phyloP scores from a whole-genome alignment of 1,140 invertebrate genomes.

The Calephelis virginiensis region DNA sequence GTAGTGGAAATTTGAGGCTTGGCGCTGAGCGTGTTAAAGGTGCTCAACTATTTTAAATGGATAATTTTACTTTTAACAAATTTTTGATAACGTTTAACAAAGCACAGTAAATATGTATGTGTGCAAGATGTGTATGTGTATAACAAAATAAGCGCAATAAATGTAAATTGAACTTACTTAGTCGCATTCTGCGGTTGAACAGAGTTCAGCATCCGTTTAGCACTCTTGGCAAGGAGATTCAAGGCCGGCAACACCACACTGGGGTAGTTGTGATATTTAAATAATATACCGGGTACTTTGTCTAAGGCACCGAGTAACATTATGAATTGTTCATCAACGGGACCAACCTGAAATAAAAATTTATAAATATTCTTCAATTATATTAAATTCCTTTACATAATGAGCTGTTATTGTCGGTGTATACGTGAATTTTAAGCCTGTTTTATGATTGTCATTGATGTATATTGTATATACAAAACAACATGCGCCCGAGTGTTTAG shows the following conservation, averaged over 20 bases:
- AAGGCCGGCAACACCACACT: conserved; percentile 88
- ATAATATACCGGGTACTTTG: conserved; percentile 84
- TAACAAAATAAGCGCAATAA: conserved; percentile 19
- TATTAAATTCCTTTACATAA: neutral
- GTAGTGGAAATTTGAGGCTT: no score
- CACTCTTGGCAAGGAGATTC: conserved; percentile 86
- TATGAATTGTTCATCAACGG: conserved; percentile 81
- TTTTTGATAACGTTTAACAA: no score
- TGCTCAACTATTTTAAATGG: no score
- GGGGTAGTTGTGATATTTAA: conserved; percentile 90
- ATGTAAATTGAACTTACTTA: conserved; percentile 48
- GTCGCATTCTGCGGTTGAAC: conserved; percentile 80
- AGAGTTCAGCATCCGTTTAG: conserved; percentile 84
- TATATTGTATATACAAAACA: no score
- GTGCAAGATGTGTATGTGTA: no score
- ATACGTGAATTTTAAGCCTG: no score
- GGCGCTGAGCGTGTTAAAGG: no score
- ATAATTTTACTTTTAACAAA: no score
- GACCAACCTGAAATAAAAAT: conserved; percentile 77
- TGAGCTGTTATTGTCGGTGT: no score
- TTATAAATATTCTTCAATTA: conserved; percentile 51
- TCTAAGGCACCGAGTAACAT: conserved; percentile 82
- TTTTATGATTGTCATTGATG: no score
- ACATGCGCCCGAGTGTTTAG: no score
- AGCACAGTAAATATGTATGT: no score